phyloP scores from a whole-genome alignment of 2,888 invertebrate species.

The Trachelus stipa region DNA sequence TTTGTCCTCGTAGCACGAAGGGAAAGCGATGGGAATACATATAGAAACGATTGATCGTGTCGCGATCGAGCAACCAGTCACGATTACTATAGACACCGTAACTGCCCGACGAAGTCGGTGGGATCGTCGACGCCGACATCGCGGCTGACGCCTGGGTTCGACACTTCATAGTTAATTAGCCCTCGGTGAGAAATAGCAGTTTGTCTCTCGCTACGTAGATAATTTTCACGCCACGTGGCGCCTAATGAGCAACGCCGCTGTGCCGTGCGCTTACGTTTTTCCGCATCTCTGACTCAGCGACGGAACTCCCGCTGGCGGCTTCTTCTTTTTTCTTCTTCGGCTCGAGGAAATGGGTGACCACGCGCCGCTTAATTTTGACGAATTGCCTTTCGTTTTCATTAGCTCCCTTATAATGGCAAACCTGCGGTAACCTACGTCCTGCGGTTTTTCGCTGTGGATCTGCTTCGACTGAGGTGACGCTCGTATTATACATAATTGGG shows the following conservation, averaged over 20 bases:
- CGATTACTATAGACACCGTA: neutral
- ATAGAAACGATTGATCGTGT: slow-evolving; percentile 4
- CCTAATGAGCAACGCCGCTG: slow-evolving; percentile 44
- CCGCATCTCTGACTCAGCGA: slow-evolving; percentile 16
- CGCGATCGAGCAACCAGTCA: neutral
- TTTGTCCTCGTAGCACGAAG: slow-evolving; percentile 15
- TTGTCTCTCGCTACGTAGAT: slow-evolving; percentile 47
- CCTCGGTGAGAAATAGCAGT: slow-evolving; percentile 47
- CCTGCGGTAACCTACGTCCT: neutral
- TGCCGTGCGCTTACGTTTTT: slow-evolving; percentile 39
- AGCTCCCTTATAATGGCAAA: neutral
- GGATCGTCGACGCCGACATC: neutral
- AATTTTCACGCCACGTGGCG: slow-evolving; percentile 58
- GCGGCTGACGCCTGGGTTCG: slow-evolving; percentile 41
- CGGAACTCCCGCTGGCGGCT: slow-evolving; percentile 13
- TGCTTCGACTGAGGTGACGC: neutral
- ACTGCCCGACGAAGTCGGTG: neutral
- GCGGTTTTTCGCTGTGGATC: neutral
- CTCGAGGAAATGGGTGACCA: slow-evolving; percentile 23
- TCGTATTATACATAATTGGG: neutral
- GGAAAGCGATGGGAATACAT: slow-evolving; percentile 10
- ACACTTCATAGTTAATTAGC: slow-evolving; percentile 57
- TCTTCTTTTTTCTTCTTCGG: slow-evolving; percentile 15
- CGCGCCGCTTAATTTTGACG: slow-evolving; percentile 39
- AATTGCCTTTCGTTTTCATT: slow-evolving; percentile 27